Conservation (phyloP, 2,888 invertebrate species). For the Hipparchia sbordonii region DNA sequence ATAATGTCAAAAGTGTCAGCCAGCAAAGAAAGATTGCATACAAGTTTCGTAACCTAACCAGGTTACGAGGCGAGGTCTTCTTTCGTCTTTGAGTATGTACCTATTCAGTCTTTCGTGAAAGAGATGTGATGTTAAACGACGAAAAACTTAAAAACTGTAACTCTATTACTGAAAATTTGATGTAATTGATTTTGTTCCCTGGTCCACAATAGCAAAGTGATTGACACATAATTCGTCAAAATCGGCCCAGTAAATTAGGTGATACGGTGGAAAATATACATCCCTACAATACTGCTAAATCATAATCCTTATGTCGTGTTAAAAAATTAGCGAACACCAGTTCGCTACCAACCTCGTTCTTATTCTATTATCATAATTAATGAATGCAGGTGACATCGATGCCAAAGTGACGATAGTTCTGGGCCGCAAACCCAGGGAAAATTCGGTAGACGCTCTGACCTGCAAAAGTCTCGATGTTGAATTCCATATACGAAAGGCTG, state of each 20-base stretch:
- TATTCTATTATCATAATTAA: not conserved
- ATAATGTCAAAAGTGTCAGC: not conserved
- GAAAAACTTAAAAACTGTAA: not conserved
- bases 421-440: conserved; percentile 74
- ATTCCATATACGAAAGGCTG: conserved; percentile 86
- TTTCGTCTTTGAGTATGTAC: no score
- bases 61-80: no score
- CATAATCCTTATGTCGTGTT: no score
- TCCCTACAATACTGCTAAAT: no score
- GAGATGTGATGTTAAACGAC: not conserved
- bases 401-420: conserved; percentile 84
- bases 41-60: not conserved
- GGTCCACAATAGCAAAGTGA: no score
- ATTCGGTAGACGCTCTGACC: conserved; percentile 81
- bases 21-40: not conserved
- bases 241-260: no score
- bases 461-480: conserved; percentile 85
- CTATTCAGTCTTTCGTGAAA: not conserved
- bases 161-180: no score
- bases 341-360: no score
- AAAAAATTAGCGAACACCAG: no score
- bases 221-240: no score
- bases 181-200: no score
- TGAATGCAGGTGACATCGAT: conserved; percentile 84
- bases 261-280: no score